Conservation (phyloP, 2,113 vertebrate species). For the Brienomyrus longianalis region DNA sequence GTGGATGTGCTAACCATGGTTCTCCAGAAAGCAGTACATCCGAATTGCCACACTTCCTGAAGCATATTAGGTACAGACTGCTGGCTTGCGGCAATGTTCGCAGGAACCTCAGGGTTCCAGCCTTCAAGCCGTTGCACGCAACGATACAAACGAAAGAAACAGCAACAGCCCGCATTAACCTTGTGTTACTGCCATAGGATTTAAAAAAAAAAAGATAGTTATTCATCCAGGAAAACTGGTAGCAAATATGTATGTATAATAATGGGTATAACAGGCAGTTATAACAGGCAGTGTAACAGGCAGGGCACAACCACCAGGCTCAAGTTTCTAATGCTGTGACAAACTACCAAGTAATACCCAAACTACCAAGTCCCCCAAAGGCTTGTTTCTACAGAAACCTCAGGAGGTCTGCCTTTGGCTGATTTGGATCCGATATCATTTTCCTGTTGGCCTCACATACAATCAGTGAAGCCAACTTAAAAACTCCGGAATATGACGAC, state of each 20-base stretch:
- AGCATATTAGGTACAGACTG: not conserved
- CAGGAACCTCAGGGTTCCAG: not conserved
- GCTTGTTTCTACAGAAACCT: not conserved
- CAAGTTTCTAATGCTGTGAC: not conserved
- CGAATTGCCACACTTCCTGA: not conserved
- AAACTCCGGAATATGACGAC: not conserved
- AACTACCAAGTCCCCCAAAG: not conserved
- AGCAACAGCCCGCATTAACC: not conserved
- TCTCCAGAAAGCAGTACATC: not conserved
- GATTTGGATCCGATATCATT: not conserved
- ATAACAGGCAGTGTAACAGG: not conserved
- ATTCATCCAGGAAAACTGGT: not conserved
- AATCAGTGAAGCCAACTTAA: not conserved
- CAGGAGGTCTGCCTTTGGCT: not conserved
- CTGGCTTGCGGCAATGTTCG: not conserved
- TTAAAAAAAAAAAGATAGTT: not conserved
- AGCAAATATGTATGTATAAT: not conserved
- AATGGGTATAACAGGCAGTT: not conserved
- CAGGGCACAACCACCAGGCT: not conserved
- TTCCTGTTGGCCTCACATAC: not conserved
- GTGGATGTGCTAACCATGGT: not conserved
- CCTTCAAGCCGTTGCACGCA: not conserved
- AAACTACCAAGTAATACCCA: not conserved
- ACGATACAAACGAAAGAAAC: not conserved
- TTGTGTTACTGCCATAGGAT: not conserved